Conservation (phyloP, 2,113 vertebrate genomes). For the Leptodactylus fuscus region DNA sequence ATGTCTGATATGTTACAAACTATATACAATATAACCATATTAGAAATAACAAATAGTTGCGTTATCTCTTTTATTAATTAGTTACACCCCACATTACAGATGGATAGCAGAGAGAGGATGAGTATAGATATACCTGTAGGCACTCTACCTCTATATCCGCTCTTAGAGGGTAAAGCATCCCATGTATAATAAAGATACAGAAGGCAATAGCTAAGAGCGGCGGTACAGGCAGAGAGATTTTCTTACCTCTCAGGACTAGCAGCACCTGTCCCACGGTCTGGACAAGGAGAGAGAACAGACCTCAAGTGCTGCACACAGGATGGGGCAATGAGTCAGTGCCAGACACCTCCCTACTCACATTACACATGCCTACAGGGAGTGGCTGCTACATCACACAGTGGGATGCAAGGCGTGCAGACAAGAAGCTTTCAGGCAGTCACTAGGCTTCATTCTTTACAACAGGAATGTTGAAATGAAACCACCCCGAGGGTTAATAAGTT, state of each 20-base stretch:
- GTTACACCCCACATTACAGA: too few species aligned
- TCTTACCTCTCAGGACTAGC: conserved; percentile 25
- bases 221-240: background rate
- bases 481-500: background rate
- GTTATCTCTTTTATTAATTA: too few species aligned
- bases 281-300: background rate
- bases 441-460: background rate
- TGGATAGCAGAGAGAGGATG: too few species aligned
- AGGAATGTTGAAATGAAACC: background rate
- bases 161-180: background rate
- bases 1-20: too few species aligned
- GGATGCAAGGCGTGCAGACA: background rate
- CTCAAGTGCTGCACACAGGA: background rate
- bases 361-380: conserved; percentile 15
- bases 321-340: background rate
- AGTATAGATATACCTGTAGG: background rate
- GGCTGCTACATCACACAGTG: background rate
- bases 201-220: background rate
- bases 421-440: background rate
- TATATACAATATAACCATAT: too few species aligned
- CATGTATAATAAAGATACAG: background rate
- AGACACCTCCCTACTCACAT: conserved; percentile 15
- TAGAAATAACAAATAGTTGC: too few species aligned
- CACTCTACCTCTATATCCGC: too few species aligned
- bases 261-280: conserved; percentile 20